A percentile compares a stretch with the other conserved stretches of the same genome.
Conservation (phyloP, 2,797 vertebrate genomes). For the Gila robusta region DNA sequence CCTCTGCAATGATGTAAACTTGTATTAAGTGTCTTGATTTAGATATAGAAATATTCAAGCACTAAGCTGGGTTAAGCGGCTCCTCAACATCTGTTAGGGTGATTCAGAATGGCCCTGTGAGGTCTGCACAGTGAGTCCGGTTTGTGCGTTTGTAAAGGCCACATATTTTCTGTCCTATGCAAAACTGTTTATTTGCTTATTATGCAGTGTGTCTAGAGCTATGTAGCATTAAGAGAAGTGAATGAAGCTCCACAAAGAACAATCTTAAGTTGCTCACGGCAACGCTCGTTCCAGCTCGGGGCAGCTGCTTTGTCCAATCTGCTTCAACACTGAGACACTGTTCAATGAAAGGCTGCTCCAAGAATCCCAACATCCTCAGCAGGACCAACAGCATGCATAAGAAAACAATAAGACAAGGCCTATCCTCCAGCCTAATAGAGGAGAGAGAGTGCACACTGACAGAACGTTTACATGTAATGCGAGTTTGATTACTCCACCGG, state of each 20-base stretch:
- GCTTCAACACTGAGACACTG: conserved; percentile 5
- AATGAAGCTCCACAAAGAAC: conserved; percentile 23
- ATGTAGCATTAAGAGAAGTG: conserved; percentile 2
- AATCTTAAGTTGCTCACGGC: conserved; percentile 12
- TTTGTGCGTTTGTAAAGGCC: conserved; percentile 28
- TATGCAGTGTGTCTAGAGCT: conserved; percentile 36
- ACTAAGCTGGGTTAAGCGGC: conserved; percentile 41
- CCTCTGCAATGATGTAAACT: neutral
- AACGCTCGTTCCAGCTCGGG: conserved; percentile 14
- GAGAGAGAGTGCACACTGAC: neutral
- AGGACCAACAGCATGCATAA: conserved; percentile 11
- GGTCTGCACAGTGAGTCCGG: neutral
- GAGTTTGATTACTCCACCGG: conserved; percentile 35
- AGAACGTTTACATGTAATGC: conserved; percentile 20
- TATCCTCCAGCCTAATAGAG: conserved; percentile 9
- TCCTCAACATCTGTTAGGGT: conserved; percentile 25
- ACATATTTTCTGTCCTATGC: conserved; percentile 22
- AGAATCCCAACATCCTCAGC: neutral
- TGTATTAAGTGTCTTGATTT: conserved; percentile 1
- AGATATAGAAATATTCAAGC: conserved; percentile 22
- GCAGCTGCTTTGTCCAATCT: conserved; percentile 6
- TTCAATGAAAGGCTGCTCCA: neutral
- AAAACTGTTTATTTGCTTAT: conserved; percentile 31
- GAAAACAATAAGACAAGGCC: conserved; percentile 30
- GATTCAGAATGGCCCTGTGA: conserved; percentile 28